Base-by-base conservation (phyloP, 2,797 vertebrate genomes). In the Urocyon cinereoargenteus region DNA sequence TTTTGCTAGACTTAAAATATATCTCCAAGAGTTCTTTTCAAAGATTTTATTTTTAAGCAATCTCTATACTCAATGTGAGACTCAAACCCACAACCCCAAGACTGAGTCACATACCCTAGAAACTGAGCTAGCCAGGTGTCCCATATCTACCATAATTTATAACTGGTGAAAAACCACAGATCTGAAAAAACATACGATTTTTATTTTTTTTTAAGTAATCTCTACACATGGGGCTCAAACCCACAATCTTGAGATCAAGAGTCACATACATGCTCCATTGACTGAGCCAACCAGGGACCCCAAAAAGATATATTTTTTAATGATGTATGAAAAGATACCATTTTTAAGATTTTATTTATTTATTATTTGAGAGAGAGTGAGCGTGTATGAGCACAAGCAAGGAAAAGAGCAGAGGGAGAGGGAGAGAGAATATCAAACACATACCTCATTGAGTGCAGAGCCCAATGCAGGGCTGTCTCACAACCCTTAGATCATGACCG, bases 1-100 rank as follows among this genome's bases (percentile, higher is more conserved):
- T 66, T 91, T 88, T 91, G 28, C 91, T 91, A 79, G 51, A 73
- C 64, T 96, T 92, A 87, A 93, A 92, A 95, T 92, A 77, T 15
- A 75, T 84, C 40, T 66, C 21, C 40, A 68, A 59, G 5, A 34
- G 40, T 28, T 75, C 16, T 75, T 75, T 75, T 28, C 31, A 28
- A 73, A 28, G 72, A 28, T 75, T 49, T 49, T 75, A 28, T 75
- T 75, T 75, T 75, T 45, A 73, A 45, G 24, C 72, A 45, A 45
- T 73, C 36, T 73, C 70, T 73, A 45, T 40, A 73, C 40, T 14
- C 72, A 73, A 28, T 8, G 3, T 73, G 40, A 24, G 40, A 15
- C 72, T 73, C 24, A 5, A 45, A 73, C 24, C 13, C 24, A 73
- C 40, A 73, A 73, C 72, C 21, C 72, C 24, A 36, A 73, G 24